Evolutionary conservation across 2,797 vertebrate species (phyloP), one percentile per base, ranked within the genome.

Genomic region (Nannoperca obscura): DNA sequence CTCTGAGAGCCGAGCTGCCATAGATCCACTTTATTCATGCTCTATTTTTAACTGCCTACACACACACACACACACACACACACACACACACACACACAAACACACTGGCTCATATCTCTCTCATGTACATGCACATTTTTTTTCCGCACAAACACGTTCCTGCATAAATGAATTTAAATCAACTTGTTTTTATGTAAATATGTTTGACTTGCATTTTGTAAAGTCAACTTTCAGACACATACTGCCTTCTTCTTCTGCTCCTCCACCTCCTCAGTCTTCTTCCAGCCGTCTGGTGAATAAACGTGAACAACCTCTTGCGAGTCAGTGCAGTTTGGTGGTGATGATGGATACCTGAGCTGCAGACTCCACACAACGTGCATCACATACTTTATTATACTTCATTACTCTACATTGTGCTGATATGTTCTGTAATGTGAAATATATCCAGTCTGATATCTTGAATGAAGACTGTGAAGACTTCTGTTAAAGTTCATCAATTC

Each of bases 41-140:
- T 80, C 71, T 66, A 54, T 71, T 68, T 68, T 53, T 15, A 57
- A 69, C 27, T 42, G 34, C 58, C 55, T 10, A 44, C 4, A 58
- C 17, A 65, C 50, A 20, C 38, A 61, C n/a, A 32, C 34, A 65
- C 49, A 60, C 24, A n/a, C 61, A 66, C 24, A 67, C 54, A 72
- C 24, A 44, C 4, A 65, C 17, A 65, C 49, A 20, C 38, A 61
- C 20, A 32, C 34, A 65, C 30, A 54, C 57, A 61, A 49, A 55
- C 57, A 77, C 63, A 60, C 19, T 7, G 38, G 62, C 38, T 44
- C 24, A 63, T 12, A 12, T 47, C 40, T 27, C 22, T 57, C 30
- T 63, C 36, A 1, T 94, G 93, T 60, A 94, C 95, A 0, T 91
- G 94, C 1, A 91, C 94, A 0, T 94, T 91, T 12, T 5, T 96